Evolutionary conservation across 2,113 vertebrate genomes (phyloP).

Genomic region (Strigops habroptila): DNA sequence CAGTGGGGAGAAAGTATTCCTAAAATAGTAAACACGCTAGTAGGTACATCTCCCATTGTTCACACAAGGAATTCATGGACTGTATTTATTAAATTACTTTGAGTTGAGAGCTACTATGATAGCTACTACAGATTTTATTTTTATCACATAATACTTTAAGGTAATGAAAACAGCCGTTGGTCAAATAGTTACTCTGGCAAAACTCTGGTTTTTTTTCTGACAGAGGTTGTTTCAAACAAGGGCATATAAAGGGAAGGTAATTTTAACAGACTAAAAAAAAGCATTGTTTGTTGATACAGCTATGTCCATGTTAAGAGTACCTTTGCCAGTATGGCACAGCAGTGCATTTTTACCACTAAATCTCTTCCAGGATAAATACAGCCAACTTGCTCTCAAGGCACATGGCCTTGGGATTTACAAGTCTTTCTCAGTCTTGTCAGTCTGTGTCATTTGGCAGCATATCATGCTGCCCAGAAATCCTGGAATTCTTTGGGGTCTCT

Average conservation of each 20-base stretch:
- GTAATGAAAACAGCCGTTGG: background rate
- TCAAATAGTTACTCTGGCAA: background rate
- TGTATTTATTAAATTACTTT: background rate
- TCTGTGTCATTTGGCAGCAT: background rate
- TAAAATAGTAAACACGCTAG: background rate
- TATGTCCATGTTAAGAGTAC: background rate
- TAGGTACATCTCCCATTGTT: background rate
- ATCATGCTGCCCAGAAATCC: background rate
- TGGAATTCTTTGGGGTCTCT: background rate
- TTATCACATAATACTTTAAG: background rate
- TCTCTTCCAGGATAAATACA: background rate
- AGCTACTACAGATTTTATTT: background rate
- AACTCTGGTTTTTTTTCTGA: background rate
- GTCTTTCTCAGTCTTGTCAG: background rate
- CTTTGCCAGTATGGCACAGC: background rate
- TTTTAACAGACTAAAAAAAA: background rate
- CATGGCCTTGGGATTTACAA: background rate
- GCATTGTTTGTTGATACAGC: background rate
- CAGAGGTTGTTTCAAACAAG: background rate
- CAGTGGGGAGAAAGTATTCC: background rate
- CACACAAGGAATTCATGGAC: background rate
- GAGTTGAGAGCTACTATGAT: background rate
- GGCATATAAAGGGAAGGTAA: background rate
- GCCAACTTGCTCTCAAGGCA: background rate
- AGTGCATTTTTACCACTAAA: background rate